Conservation (phyloP, 1,140 invertebrate species). For the Drosophila bifasciata region DNA sequence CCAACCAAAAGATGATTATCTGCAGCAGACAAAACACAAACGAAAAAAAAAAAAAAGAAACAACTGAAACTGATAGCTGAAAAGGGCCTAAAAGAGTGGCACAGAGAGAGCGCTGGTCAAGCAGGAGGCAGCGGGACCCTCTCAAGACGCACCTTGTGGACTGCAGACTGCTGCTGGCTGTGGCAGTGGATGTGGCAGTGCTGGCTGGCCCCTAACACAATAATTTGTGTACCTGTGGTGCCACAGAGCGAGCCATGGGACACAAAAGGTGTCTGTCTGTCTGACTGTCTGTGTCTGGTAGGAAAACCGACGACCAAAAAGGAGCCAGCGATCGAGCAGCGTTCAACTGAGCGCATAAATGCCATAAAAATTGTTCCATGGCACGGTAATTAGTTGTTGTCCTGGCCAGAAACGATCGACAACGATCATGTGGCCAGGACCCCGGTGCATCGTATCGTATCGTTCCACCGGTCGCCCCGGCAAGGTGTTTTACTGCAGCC, state of each 20-base stretch:
- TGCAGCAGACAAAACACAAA: slow-evolving; percentile 16
- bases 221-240: slow-evolving; percentile 75
- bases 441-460: too few relatives aligned
- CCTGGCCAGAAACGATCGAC: slow-evolving; percentile 54
- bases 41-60: slow-evolving; percentile 18
- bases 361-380: slow-evolving; percentile 80
- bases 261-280: slow-evolving; percentile 47
- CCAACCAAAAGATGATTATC: slow-evolving; percentile 60
- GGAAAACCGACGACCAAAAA: slow-evolving; percentile 2
- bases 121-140: slow-evolving; percentile 1
- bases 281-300: slow-evolving; percentile 8
- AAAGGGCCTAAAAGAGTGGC: not conserved
- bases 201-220: slow-evolving; percentile 64
- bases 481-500: slow-evolving; percentile 70
- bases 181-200: too few relatives aligned
- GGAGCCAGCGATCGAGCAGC: slow-evolving; percentile 54
- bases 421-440: slow-evolving; percentile 17
- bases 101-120: not conserved
- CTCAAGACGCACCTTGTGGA: slow-evolving; percentile 43
- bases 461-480: slow-evolving; percentile 14
- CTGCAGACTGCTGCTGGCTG: slow-evolving; percentile 4
- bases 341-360: slow-evolving; percentile 79
- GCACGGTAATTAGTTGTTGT: slow-evolving; percentile 81
- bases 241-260: not conserved
- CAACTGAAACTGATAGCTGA: slow-evolving; percentile 41